Evolutionary conservation across 2,113 vertebrate species (phyloP).

Genomic region (Myotis yumanensis): DNA sequence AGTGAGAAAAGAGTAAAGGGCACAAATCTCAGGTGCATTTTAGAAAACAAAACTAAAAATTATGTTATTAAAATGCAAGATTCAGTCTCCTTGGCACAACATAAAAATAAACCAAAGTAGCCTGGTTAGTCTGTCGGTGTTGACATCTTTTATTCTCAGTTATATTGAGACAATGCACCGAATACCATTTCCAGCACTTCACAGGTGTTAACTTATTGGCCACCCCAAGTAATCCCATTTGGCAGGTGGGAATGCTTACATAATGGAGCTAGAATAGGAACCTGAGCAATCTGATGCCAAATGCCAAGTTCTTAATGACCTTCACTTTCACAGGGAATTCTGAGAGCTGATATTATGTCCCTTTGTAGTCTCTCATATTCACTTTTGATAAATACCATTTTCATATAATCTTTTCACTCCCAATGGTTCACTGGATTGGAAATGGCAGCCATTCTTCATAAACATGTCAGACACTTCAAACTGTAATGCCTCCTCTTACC

Average conservation of each 20-base stretch:
- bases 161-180: not conserved
- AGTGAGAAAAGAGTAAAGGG: not conserved
- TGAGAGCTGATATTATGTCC: not conserved
- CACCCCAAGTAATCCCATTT: not conserved
- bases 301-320: not conserved
- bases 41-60: not conserved
- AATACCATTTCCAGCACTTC: not conserved
- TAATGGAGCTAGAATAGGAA: not conserved
- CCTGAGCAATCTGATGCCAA: not conserved
- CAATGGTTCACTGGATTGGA: not conserved
- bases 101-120: not conserved
- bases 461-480: not conserved
- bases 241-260: not conserved
- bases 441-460: not conserved
- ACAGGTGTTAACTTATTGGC: not conserved
- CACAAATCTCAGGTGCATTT: not conserved
- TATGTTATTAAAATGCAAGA: not conserved
- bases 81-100: not conserved
- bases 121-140: not conserved
- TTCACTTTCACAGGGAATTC: not conserved
- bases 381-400: not conserved
- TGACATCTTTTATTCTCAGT: not conserved
- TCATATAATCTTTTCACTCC: not conserved
- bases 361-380: not conserved
- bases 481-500: not conserved